Percentiles rank a stretch among this genome's conserved stretches.
These are phyloP conservation scores for Lota lota DNA, from an alignment of 2,113 vertebrate genomes.

Conservation along the genomic window DNA sequence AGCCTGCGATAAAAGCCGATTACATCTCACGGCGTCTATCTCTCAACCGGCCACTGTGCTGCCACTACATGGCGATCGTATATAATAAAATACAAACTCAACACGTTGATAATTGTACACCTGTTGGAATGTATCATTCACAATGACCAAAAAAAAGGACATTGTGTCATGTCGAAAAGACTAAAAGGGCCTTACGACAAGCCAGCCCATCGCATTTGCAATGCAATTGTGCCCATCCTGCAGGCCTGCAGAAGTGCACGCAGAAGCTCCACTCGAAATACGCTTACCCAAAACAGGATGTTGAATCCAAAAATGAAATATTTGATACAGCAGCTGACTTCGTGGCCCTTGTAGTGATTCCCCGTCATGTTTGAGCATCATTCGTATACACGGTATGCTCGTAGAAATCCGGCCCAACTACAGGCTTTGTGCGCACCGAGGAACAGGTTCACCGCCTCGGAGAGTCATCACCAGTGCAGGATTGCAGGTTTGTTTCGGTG, in stretches of 20 bases:
- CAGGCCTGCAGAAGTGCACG: too few relatives aligned
- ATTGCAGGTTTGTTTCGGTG: not conserved
- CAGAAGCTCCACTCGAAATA: not conserved
- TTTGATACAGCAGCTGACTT: constrained; percentile 99
- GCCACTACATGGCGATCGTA: not conserved
- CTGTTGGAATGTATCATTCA: not conserved
- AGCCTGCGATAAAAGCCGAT: constrained; percentile 46
- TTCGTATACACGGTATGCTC: constrained; percentile 13
- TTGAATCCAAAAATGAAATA: constrained; percentile 98
- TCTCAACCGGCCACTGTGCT: not conserved
- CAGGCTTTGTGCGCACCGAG: constrained; percentile 54
- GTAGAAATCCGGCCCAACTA: constrained; percentile 49
- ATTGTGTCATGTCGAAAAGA: constrained; percentile 4
- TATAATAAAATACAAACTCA: not conserved
- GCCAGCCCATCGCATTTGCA: not conserved
- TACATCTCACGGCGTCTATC: constrained; percentile 20
- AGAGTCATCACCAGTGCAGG: not conserved
- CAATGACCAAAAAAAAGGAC: constrained; percentile 14
- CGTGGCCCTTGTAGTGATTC: constrained; percentile 91
- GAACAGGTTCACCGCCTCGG: constrained; percentile 50
- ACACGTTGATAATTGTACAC: not conserved
- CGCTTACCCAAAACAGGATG: constrained; percentile 75
- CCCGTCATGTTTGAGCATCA: constrained; percentile 84
- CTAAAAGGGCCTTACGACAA: not conserved
- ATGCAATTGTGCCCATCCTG: too few relatives aligned